Conservation (phyloP, 2,888 invertebrate species). For the Lasius platythorax region DNA sequence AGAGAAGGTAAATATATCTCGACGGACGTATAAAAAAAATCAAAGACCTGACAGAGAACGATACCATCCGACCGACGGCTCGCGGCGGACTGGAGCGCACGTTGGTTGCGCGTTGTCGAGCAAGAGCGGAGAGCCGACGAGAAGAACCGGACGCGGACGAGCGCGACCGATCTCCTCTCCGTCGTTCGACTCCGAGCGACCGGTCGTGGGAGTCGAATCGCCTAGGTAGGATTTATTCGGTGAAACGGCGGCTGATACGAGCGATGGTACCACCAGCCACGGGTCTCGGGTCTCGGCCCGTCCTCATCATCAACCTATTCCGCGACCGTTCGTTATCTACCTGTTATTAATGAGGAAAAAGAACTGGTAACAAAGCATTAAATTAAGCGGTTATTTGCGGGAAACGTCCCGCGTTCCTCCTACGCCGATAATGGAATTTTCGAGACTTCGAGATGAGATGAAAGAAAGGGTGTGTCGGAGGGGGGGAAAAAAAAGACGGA, state of each 20-base stretch:
- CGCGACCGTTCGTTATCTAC: slow-evolving; percentile 1
- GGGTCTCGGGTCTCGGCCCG: slow-evolving; percentile 59
- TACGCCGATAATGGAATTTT: slow-evolving; percentile 12
- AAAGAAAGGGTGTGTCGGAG: not conserved
- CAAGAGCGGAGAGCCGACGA: slow-evolving; percentile 45
- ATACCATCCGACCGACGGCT: slow-evolving; percentile 65
- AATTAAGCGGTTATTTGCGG: slow-evolving; percentile 4
- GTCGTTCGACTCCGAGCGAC: slow-evolving; percentile 61
- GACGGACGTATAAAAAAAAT: not conserved
- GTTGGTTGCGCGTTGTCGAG: slow-evolving; percentile 58
- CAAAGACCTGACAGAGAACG: not conserved
- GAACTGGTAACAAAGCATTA: not conserved
- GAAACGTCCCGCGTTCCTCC: not conserved
- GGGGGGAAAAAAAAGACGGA: not conserved
- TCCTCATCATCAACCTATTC: slow-evolving; percentile 60
- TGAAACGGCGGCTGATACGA: slow-evolving; percentile 66
- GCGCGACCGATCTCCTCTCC: not conserved
- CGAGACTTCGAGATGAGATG: not conserved
- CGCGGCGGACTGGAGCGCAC: slow-evolving; percentile 69
- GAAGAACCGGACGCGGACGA: slow-evolving; percentile 60
- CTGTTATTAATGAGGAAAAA: not conserved
- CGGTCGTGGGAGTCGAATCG: slow-evolving; percentile 77
- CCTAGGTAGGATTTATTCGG: slow-evolving; percentile 67
- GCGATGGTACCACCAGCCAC: slow-evolving; percentile 75
- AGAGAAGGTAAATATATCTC: not conserved